These are phyloP conservation scores for Pelodiscus sinensis DNA, from an alignment of 2,113 vertebrate species.

Conservation along the genomic window DNA sequence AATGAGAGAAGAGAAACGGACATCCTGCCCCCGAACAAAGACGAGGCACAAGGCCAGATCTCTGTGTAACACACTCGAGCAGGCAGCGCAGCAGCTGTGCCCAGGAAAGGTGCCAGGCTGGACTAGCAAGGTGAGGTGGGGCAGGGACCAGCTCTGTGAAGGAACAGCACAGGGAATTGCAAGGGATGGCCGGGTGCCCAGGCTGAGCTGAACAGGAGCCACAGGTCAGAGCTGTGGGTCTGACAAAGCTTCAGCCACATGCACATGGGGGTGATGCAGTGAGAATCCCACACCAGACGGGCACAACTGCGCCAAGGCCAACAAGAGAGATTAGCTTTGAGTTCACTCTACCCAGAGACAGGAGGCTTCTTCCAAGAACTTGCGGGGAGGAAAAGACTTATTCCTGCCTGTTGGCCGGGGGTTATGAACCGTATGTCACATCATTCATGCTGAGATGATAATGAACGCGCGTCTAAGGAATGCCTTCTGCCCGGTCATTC, in stretches of 20 bases:
- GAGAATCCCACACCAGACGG: background rate
- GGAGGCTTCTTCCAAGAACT: background rate
- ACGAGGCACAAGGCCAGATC: background rate
- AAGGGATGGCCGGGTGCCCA: background rate
- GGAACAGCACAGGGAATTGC: background rate
- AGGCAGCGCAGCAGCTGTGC: background rate
- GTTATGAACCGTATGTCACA: background rate
- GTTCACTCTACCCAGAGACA: background rate
- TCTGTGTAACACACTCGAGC: background rate
- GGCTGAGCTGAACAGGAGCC: background rate
- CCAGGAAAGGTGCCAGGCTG: background rate
- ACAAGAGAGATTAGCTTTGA: background rate
- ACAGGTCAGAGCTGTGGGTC: too few relatives aligned
- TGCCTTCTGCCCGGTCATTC: background rate
- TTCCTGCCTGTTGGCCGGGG: background rate
- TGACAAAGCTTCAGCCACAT: rapidly evolving
- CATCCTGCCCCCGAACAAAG: background rate
- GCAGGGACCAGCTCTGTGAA: background rate
- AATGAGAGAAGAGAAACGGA: background rate
- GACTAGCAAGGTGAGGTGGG: background rate
- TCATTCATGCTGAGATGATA: background rate
- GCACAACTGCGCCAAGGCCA: background rate
- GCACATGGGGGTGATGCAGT: background rate
- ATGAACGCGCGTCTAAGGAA: background rate
- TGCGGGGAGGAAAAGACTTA: background rate